Percentiles rank a stretch among this genome's conserved stretches.
These are phyloP conservation scores for Anoplophora glabripennis DNA, from an alignment of 1,140 invertebrate genomes.

Conservation along the genomic window DNA sequence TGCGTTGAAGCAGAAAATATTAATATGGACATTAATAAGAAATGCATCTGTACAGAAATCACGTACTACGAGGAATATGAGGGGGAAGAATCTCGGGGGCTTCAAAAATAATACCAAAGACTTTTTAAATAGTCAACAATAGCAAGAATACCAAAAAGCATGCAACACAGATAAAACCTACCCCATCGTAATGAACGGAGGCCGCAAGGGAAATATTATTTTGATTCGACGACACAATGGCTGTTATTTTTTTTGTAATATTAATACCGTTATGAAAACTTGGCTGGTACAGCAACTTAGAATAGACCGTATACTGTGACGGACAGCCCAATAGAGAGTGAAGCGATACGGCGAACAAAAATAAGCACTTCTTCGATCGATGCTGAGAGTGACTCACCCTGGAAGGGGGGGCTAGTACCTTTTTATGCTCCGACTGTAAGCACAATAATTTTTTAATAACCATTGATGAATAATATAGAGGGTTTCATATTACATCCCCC, in stretches of 20 bases:
- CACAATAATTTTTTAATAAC: too few relatives aligned
- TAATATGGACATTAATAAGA: constrained; percentile 11
- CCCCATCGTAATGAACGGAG: constrained; percentile 22
- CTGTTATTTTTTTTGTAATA: constrained; percentile 27
- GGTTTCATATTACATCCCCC: too few relatives aligned
- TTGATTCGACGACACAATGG: constrained; percentile 12
- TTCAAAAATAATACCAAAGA: too few relatives aligned
- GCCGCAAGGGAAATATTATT: not conserved
- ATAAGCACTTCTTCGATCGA: constrained; percentile 34
- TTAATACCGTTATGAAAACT: constrained; percentile 19
- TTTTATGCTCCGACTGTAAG: not conserved
- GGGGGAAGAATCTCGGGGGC: too few relatives aligned
- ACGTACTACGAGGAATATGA: too few relatives aligned
- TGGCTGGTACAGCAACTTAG: constrained; percentile 26
- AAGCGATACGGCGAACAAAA: constrained; percentile 24
- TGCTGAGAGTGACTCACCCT: constrained; percentile 15
- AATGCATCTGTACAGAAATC: too few relatives aligned
- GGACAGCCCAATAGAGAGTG: constrained; percentile 31
- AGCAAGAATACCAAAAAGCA: not conserved
- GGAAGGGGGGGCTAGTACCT: constrained; percentile 12
- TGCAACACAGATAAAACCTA: constrained; percentile 32
- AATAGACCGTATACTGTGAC: constrained; percentile 22
- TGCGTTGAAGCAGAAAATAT: constrained; percentile 28
- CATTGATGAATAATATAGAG: too few relatives aligned
- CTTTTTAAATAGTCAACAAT: too few relatives aligned